These are phyloP conservation scores for Pseudopleuronectes americanus DNA, from an alignment of 2,797 vertebrate species.

Conservation along the genomic window DNA sequence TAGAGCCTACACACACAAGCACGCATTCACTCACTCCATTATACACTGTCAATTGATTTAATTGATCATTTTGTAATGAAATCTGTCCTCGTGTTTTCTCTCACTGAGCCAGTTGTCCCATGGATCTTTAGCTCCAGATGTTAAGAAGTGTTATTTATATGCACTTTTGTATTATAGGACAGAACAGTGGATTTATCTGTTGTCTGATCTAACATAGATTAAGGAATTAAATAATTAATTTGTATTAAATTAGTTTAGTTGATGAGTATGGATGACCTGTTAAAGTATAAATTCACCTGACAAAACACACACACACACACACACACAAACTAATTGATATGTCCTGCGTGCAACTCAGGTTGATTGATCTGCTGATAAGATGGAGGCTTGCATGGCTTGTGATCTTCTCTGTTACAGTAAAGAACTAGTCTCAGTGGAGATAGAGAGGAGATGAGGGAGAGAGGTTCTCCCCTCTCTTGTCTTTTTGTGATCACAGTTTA, in stretches of 20 bases:
- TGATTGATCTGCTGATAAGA: slow-evolving; percentile 70
- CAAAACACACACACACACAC: slow-evolving; percentile 7
- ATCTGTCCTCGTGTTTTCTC: slow-evolving; percentile 40
- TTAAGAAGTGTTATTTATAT: too few relatives aligned
- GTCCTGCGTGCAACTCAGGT: slow-evolving; percentile 33
- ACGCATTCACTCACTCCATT: not conserved
- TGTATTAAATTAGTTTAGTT: too few relatives aligned
- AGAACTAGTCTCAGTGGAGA: slow-evolving; percentile 31
- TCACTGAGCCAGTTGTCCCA: slow-evolving; percentile 27
- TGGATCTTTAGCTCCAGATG: slow-evolving; percentile 6
- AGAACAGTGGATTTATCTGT: too few relatives aligned
- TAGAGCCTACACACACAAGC: not conserved
- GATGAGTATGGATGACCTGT: too few relatives aligned
- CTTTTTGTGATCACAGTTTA: slow-evolving; percentile 65
- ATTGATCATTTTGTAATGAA: slow-evolving; percentile 44
- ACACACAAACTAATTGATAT: slow-evolving; percentile 52
- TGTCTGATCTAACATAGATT: too few relatives aligned
- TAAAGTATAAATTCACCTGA: too few relatives aligned
- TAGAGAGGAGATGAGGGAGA: slow-evolving; percentile 39
- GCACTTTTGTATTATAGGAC: too few relatives aligned
- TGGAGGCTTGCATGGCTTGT: slow-evolving; percentile 63
- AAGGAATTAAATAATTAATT: too few relatives aligned
- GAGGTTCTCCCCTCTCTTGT: slow-evolving; percentile 43
- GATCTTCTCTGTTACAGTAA: slow-evolving; percentile 65
- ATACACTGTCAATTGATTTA: slow-evolving; percentile 29